Percentiles rank a stretch among this genome's conserved stretches.
phyloP scores from a whole-genome alignment of 1,140 invertebrate genomes.

The Drosophila kanapiae region DNA sequence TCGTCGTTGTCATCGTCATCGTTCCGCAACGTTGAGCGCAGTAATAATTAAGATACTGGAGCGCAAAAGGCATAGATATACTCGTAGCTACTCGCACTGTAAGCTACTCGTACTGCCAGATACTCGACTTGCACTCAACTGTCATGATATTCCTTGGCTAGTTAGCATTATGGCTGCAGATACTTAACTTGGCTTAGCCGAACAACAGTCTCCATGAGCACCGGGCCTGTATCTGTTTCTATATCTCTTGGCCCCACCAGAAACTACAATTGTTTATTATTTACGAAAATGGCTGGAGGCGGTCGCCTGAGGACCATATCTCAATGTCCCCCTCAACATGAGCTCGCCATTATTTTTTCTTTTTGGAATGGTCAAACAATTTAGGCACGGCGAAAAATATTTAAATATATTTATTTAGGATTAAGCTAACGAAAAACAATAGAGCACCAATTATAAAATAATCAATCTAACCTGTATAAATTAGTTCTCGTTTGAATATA shows the following conservation, averaged over 20 bases:
- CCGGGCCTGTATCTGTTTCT: conserved; percentile 9
- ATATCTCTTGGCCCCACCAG: conserved; percentile 13
- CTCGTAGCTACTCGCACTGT: conserved; percentile 17
- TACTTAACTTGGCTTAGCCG: background rate
- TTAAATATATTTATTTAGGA: background rate
- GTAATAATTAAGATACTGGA: conserved; percentile 68
- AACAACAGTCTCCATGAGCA: background rate
- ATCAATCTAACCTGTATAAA: too few relatives aligned
- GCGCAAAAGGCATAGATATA: conserved; percentile 43
- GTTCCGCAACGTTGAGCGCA: conserved; percentile 64
- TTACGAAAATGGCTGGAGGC: conserved; percentile 36
- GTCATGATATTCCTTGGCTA: conserved; percentile 14
- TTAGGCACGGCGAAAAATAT: conserved; percentile 12
- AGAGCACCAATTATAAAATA: too few relatives aligned
- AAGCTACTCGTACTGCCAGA: conserved; percentile 9
- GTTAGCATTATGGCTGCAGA: conserved; percentile 6
- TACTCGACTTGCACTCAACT: background rate
- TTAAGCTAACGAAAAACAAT: too few relatives aligned
- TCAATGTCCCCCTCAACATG: conserved; percentile 42
- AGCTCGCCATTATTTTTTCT: conserved; percentile 9
- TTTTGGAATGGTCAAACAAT: background rate
- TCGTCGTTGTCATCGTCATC: conserved; percentile 10
- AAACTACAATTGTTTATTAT: conserved; percentile 43
- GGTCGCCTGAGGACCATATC: conserved; percentile 30
- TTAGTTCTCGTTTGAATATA: too few relatives aligned